phyloP scores from a whole-genome alignment of 2,797 vertebrate genomes.

The Nothura maculosa region DNA sequence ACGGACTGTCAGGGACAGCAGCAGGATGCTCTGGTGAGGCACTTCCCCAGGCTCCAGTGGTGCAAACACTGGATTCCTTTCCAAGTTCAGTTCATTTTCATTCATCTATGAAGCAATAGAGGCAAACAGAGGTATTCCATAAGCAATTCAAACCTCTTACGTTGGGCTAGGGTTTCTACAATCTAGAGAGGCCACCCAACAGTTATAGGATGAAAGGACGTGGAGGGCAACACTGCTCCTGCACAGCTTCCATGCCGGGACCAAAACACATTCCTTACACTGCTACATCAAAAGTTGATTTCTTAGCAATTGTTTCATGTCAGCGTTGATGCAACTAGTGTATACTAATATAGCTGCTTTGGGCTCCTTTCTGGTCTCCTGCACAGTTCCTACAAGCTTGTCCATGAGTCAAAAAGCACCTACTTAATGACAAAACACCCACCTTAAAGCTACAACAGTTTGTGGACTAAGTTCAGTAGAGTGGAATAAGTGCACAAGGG shows the following conservation, averaged over 20 bases:
- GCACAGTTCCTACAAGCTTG: not conserved
- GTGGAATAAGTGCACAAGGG: not conserved
- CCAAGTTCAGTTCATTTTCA: not conserved
- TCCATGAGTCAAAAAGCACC: not conserved
- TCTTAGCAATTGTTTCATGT: not conserved
- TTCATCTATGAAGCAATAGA: not conserved
- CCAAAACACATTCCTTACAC: not conserved
- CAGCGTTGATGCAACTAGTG: not conserved
- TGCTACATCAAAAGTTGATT: not conserved
- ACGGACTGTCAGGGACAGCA: not conserved
- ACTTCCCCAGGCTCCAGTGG: not conserved
- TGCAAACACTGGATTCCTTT: not conserved
- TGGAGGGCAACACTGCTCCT: not conserved
- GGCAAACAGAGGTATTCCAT: not conserved
- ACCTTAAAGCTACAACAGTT: not conserved
- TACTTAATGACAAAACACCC: not conserved
- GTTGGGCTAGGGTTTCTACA: not conserved
- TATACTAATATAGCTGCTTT: not conserved
- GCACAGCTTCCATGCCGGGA: not conserved
- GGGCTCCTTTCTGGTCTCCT: not conserved
- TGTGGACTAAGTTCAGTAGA: not conserved
- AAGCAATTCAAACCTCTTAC: not conserved
- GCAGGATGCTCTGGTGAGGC: not conserved
- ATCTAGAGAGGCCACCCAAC: not conserved
- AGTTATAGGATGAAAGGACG: not conserved